phyloP scores from a whole-genome alignment of 1,140 invertebrate genomes.

The Stenopsyche tienmushanensis region DNA sequence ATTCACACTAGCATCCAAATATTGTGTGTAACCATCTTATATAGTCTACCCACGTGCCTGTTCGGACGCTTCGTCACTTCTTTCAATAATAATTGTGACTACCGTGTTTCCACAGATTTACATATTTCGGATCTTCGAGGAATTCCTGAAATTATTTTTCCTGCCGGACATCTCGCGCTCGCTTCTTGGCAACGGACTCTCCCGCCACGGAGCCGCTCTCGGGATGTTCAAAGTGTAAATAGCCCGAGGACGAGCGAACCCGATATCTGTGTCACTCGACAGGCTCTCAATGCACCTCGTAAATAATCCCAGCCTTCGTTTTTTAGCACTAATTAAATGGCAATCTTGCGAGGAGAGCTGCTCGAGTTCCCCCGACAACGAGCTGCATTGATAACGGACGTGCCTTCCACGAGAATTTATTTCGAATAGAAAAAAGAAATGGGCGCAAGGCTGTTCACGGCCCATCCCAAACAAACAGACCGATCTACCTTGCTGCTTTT shows the following conservation, averaged over 20 bases:
- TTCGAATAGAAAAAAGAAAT: too few species aligned
- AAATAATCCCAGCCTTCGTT: not conserved
- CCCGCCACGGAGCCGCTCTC: not conserved
- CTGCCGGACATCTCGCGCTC: not conserved
- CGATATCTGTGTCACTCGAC: not conserved
- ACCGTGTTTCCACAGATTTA: slow-evolving; percentile 6
- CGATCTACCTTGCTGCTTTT: too few species aligned
- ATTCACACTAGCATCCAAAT: slow-evolving; percentile 8
- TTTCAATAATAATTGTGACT: slow-evolving; percentile 19
- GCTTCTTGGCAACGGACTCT: not conserved
- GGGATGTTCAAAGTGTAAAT: not conserved
- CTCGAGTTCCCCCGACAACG: too few species aligned
- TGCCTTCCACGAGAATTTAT: too few species aligned
- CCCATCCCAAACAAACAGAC: too few species aligned
- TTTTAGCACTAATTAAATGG: not conserved
- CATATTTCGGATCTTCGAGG: slow-evolving; percentile 15
- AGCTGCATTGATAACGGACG: too few species aligned
- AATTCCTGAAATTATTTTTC: slow-evolving; percentile 7
- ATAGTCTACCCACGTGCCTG: slow-evolving; percentile 8
- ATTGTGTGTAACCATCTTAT: not conserved
- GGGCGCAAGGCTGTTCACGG: too few species aligned
- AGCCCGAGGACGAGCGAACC: not conserved
- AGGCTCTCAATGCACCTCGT: too few species aligned
- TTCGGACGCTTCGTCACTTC: slow-evolving; percentile 1
- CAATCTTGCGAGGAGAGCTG: too few species aligned